Evolutionary conservation across 1,140 invertebrate genomes (phyloP).

Genomic region (Thaumetopoea pityocampa): DNA sequence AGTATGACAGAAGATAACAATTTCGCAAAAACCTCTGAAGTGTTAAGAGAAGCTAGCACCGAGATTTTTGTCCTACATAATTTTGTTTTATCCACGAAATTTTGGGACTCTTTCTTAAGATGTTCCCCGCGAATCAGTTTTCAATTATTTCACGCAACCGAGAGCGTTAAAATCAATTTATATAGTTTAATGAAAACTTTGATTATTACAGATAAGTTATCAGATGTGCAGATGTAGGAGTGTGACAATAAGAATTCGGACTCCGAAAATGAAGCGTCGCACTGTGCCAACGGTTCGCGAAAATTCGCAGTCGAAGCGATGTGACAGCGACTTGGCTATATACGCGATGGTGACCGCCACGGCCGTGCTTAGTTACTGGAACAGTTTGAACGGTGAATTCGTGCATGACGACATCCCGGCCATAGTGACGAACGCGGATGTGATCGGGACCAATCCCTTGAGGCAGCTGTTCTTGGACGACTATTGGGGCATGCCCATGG

Average conservation of each 20-base stretch:
- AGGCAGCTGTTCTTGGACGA: constrained; percentile 86
- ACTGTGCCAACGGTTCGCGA: constrained; percentile 57
- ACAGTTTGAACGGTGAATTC: constrained; percentile 89
- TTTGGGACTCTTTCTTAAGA: no score
- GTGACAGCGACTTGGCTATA: constrained; percentile 51
- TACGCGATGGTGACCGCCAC: constrained; percentile 81
- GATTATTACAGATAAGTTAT: constrained; percentile 36
- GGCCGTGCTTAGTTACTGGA: constrained; percentile 84
- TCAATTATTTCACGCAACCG: no score
- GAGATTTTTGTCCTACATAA: neutral
- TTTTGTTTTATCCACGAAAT: constrained; percentile 5
- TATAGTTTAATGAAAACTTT: neutral
- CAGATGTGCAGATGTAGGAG: constrained; percentile 68
- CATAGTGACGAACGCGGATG: constrained; percentile 89
- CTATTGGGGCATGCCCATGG: constrained; percentile 95
- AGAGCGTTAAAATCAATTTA: no score
- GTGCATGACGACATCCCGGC: constrained; percentile 95
- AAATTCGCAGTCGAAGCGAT: constrained; percentile 34
- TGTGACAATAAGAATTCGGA: constrained; percentile 43
- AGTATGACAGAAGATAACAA: no score
- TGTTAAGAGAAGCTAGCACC: constrained; percentile 6
- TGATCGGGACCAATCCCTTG: constrained; percentile 81
- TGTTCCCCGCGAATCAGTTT: no score
- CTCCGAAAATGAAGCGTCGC: constrained; percentile 65
- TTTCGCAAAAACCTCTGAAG: neutral